Base-by-base conservation (phyloP, 2,888 invertebrate genomes). In the Nasonia oneida region DNA sequence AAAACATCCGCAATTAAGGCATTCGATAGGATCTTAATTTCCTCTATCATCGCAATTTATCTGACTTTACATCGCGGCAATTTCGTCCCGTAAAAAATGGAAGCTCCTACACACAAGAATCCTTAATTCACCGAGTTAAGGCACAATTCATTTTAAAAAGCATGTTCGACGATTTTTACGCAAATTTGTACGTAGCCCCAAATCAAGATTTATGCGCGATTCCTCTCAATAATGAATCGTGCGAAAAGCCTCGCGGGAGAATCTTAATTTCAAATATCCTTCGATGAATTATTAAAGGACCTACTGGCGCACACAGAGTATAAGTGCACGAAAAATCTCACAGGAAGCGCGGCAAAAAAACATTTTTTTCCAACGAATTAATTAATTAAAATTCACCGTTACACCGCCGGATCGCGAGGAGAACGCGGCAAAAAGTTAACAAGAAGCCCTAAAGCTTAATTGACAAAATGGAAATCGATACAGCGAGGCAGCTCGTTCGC, bases 21-120 rank as follows among this genome's bases (percentile, higher is more conserved):
- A 18, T 29, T 67, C 47, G 87, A 84, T 84, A 84, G 47, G 53
- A 84, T 87, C 84, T 84, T 87, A 84, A 84, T 84, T 84, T 79
- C 23, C 73, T 37, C 83, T 86, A 81, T 84, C 84, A 61, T 81
- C 81, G 78, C 23, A 74, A n/a, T 15, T 84, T 84, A 81, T 84
- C 81, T n/a, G 37, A 39, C 71, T 33, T 81, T 67, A 71, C 53
- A 84, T 84, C 74, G 64, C 15, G 53, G 67, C 42, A 61, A 85
- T 85, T 85, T 75, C 42, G 57, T 75, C 53, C 50, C 70, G 12
- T 61, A 37, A 71, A 42, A 57, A 42, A 73, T 76, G 42, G n/a
- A 71, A 77, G 70, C 15, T 50, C 73, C 39, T 64, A 50, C 39
- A 50, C 29, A 12, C n/a, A 33, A 29, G 12, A n/a, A 29, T 67